phyloP scores from a whole-genome alignment of 2,888 invertebrate genomes.

The Hirtodrosophila duncani region DNA sequence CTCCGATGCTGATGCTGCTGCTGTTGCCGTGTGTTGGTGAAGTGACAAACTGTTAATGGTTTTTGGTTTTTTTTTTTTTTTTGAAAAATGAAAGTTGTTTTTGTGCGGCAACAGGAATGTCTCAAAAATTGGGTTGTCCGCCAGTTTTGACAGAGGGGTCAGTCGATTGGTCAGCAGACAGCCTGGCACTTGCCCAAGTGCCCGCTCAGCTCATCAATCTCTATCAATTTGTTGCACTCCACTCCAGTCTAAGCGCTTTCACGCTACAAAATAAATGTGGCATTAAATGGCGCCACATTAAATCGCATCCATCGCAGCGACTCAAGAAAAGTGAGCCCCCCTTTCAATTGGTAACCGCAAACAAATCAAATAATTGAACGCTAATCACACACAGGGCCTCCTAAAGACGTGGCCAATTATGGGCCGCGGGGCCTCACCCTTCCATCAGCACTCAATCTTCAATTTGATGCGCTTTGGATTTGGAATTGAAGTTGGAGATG shows the following conservation, averaged over 20 bases:
- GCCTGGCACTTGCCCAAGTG: slow-evolving; percentile 18
- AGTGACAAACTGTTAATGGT: slow-evolving; percentile 63
- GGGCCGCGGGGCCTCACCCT: background rate
- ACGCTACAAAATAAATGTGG: slow-evolving; percentile 18
- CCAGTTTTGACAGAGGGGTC: background rate
- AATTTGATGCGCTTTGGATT: too few species aligned
- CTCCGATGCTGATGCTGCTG: too few species aligned
- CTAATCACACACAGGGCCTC: slow-evolving; percentile 58
- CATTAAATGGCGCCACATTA: slow-evolving; percentile 31
- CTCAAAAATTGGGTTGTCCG: too few species aligned
- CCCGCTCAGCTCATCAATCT: slow-evolving; percentile 25
- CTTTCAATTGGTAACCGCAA: slow-evolving; percentile 29
- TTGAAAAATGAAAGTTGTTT: slow-evolving; percentile 64
- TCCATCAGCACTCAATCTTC: slow-evolving; percentile 2
- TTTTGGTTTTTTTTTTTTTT: too few species aligned
- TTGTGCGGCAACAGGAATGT: slow-evolving; percentile 20
- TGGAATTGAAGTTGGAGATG: too few species aligned
- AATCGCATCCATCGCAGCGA: slow-evolving; percentile 24
- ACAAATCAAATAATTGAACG: slow-evolving; percentile 63
- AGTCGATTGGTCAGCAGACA: too few species aligned
- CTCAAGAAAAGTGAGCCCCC: slow-evolving; percentile 23
- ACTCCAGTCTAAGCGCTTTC: slow-evolving; percentile 11
- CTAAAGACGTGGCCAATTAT: background rate
- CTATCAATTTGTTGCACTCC: slow-evolving; percentile 33
- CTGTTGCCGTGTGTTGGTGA: slow-evolving; percentile 13